Evolutionary conservation across 64 coral and sea anemone species (phyloP).

Genomic region (Montipora foliosa): DNA sequence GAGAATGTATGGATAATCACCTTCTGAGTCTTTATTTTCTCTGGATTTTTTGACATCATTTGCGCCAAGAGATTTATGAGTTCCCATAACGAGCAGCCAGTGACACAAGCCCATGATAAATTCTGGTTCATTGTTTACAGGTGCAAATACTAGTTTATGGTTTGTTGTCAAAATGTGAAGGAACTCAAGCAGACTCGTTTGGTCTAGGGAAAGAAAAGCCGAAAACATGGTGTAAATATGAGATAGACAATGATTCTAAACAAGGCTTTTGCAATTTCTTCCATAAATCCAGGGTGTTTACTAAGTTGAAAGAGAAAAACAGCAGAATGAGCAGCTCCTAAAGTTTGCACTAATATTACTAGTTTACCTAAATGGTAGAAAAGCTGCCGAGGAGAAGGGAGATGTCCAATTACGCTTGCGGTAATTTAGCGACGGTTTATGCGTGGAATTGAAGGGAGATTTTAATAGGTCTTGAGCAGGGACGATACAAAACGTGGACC

Average conservation of each 20-base stretch:
- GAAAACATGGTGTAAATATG: not conserved
- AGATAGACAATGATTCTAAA: not conserved
- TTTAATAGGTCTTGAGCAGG: too few species aligned
- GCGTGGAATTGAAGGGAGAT: too few species aligned
- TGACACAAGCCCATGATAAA: conserved; percentile 94
- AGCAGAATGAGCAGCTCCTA: too few species aligned
- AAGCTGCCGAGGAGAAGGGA: too few species aligned
- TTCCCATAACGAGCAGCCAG: conserved; percentile 95
- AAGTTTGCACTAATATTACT: too few species aligned
- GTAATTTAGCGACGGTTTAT: too few species aligned
- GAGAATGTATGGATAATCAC: not conserved
- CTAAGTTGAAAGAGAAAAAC: too few species aligned
- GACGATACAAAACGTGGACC: too few species aligned
- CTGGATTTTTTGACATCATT: not conserved
- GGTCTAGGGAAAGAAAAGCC: conserved; percentile 60
- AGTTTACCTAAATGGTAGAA: too few species aligned
- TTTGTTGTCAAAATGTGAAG: conserved; percentile 91
- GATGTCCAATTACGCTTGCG: too few species aligned
- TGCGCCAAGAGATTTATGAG: conserved; percentile 42
- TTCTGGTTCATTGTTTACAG: conserved; percentile 76
- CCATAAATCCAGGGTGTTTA: too few species aligned
- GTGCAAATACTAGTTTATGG: conserved; percentile 84
- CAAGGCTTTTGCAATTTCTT: not conserved
- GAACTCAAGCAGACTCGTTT: conserved; percentile 90
- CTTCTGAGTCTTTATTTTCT: conserved; percentile 2